Percentiles rank a stretch among this genome's conserved stretches.
phyloP scores from a whole-genome alignment of 2,797 vertebrate genomes.

The Tadarida brasiliensis region DNA sequence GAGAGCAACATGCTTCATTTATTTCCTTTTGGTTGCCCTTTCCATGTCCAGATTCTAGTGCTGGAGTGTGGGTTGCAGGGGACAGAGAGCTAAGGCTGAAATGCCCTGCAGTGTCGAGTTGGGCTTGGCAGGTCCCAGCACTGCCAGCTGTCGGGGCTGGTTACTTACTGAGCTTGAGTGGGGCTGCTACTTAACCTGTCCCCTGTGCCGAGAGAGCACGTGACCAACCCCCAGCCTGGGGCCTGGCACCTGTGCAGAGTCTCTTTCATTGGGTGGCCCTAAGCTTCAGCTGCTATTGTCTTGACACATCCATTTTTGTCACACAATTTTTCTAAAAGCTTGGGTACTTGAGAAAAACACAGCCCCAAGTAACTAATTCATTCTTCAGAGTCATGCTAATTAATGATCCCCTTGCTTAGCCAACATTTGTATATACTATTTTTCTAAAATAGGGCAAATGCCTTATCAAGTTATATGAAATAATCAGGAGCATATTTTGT shows the following conservation, averaged over 20 bases:
- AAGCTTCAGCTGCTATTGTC: not conserved
- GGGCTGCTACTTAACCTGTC: not conserved
- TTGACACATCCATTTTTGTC: slow-evolving; percentile 17
- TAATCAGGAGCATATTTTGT: not conserved
- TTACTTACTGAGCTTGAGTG: not conserved
- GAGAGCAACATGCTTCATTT: not conserved
- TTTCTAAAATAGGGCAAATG: slow-evolving; percentile 12
- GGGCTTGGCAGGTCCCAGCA: rapidly evolving
- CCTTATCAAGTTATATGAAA: not conserved
- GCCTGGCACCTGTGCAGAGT: not conserved
- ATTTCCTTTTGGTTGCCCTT: not conserved
- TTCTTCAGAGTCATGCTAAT: slow-evolving; percentile 7
- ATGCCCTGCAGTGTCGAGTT: too few relatives aligned
- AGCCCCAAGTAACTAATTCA: not conserved
- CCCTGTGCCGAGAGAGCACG: not conserved
- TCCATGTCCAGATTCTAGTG: not conserved
- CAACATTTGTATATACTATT: not conserved
- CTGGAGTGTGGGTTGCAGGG: not conserved
- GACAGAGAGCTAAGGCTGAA: not conserved
- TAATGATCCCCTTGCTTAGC: not conserved
- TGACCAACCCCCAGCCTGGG: not conserved
- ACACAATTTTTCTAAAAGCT: slow-evolving; percentile 24
- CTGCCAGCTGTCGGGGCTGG: not conserved
- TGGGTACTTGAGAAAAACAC: not conserved
- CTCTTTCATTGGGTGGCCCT: not conserved